Percentiles rank a stretch among this genome's conserved stretches.
Conservation (phyloP, 1,140 invertebrate genomes). For the Hestina assimilis region DNA sequence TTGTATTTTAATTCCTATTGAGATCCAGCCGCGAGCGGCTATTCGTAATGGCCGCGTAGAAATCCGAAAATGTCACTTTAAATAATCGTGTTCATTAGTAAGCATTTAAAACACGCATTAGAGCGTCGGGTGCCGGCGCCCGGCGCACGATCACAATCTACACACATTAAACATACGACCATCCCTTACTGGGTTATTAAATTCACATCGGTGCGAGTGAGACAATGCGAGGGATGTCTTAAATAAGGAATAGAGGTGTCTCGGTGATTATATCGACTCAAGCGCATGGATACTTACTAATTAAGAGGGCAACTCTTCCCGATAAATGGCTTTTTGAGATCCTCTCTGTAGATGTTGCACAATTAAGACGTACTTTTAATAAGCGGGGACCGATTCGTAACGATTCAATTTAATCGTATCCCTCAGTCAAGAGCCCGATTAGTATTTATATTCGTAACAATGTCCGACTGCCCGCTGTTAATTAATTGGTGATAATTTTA, state of each 20-base stretch:
- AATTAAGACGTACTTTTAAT: constrained; percentile 61
- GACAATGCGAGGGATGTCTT: constrained; percentile 36
- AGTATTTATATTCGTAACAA: constrained; percentile 57
- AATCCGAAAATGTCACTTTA: constrained; percentile 74
- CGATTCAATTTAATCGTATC: constrained; percentile 52
- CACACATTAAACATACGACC: constrained; percentile 37
- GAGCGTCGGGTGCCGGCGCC: constrained; percentile 65
- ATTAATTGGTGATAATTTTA: constrained; percentile 66
- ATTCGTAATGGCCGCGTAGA: constrained; percentile 57
- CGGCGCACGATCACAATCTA: constrained; percentile 58
- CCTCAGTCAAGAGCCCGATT: constrained; percentile 50
- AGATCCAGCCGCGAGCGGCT: constrained; percentile 36
- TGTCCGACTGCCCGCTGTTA: constrained; percentile 52
- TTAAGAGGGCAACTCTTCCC: constrained; percentile 58
- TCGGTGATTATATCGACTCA: constrained; percentile 56
- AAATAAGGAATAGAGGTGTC: constrained; percentile 67
- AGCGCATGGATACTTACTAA: constrained; percentile 65
- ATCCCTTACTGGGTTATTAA: constrained; percentile 32
- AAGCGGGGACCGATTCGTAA: constrained; percentile 36
- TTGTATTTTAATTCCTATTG: constrained; percentile 52
- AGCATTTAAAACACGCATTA: constrained; percentile 76
- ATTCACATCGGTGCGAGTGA: constrained; percentile 15
- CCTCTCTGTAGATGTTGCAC: constrained; percentile 48
- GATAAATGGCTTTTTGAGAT: constrained; percentile 45
- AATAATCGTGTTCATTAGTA: constrained; percentile 77